A percentile compares a stretch with the other conserved stretches of the same genome.
Conservation (phyloP, 53 echinoderm and acorn worm species). For the Stichopus horrens region DNA sequence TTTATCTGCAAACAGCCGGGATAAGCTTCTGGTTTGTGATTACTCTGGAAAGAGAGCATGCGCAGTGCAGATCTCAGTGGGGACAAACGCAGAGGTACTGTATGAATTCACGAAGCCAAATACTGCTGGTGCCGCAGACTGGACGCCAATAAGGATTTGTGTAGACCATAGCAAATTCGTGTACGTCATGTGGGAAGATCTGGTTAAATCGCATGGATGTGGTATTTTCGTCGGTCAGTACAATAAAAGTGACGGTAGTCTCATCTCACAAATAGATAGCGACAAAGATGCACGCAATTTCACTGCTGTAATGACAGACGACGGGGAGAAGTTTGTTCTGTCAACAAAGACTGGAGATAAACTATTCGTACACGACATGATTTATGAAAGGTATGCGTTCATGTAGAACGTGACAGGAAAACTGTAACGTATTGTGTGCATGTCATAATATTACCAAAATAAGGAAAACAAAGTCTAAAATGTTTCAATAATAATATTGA, state of each 20-base stretch:
- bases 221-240: background rate
- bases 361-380: background rate
- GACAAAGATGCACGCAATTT: background rate
- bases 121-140: background rate
- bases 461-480: too few species aligned
- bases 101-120: background rate
- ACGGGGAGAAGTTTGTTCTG: background rate
- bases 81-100: background rate
- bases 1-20: background rate
- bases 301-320: background rate
- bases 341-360: background rate
- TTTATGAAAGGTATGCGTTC: background rate
- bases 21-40: background rate
- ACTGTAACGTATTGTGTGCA: too few species aligned
- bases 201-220: background rate
- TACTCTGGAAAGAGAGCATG: background rate
- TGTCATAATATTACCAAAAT: too few species aligned
- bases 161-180: background rate
- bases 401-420: too few species aligned
- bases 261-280: background rate
- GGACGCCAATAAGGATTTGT: background rate
- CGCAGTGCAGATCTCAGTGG: background rate
- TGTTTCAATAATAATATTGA: too few species aligned
- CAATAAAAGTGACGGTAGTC: background rate
- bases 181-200: background rate